Percentiles rank a stretch among this genome's conserved stretches.
Conservation (phyloP, 2,113 vertebrate genomes). For the Anarhynchus alexandrinus region DNA sequence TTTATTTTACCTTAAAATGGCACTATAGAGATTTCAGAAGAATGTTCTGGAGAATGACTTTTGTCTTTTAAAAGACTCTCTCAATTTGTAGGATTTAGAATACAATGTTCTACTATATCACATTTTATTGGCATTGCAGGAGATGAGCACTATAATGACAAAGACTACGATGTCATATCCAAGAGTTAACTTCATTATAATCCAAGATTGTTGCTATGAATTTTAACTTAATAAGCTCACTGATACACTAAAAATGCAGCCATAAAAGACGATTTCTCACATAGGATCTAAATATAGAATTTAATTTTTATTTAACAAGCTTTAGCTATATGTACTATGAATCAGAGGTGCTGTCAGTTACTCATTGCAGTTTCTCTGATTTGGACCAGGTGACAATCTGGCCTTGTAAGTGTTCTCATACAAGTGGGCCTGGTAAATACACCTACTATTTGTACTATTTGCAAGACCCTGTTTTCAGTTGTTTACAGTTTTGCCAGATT, state of each 20-base stretch:
- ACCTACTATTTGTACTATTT: neutral
- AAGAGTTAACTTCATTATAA: neutral
- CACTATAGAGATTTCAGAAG: neutral
- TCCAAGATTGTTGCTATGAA: neutral
- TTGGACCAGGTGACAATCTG: neutral
- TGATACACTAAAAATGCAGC: neutral
- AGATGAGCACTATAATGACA: neutral
- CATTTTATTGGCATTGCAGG: neutral
- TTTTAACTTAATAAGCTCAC: neutral
- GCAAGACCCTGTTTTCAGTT: neutral
- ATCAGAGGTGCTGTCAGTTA: neutral
- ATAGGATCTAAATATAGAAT: neutral
- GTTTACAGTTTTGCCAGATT: neutral
- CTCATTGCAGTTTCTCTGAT: neutral
- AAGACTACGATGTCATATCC: neutral
- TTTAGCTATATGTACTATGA: neutral
- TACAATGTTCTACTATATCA: neutral
- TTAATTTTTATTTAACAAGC: neutral
- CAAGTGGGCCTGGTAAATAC: neutral
- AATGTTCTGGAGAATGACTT: neutral
- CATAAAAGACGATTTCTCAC: neutral
- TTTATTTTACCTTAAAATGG: neutral
- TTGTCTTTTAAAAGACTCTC: neutral
- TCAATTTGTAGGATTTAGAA: neutral
- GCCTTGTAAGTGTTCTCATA: neutral